phyloP scores from a whole-genome alignment of 1,140 invertebrate genomes.

The Papilio aristodemus region DNA sequence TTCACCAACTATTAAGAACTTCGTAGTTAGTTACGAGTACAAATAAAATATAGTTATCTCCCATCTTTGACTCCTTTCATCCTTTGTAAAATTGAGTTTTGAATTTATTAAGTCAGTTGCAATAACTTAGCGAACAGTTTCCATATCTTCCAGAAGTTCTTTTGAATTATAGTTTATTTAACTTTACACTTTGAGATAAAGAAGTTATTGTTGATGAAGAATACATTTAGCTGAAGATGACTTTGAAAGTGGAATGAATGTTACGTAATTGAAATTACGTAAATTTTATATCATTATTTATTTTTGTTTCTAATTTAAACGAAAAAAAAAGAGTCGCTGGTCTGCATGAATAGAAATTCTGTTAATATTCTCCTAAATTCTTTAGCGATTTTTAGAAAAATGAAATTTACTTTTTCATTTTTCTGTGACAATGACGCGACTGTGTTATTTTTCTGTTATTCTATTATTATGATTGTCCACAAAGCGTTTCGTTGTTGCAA shows the following conservation, averaged over 20 bases:
- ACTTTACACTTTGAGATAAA: constrained; percentile 10
- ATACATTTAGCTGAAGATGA: background rate
- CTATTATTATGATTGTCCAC: too few relatives aligned
- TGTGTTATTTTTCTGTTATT: too few relatives aligned
- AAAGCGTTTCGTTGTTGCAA: too few relatives aligned
- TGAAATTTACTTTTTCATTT: too few relatives aligned
- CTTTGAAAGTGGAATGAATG: background rate
- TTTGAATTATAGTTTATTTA: constrained; percentile 14
- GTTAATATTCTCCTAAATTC: too few relatives aligned
- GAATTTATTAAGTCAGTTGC: constrained; percentile 4
- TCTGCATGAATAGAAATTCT: too few relatives aligned
- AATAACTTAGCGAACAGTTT: background rate
- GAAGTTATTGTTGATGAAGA: background rate
- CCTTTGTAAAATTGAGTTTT: background rate
- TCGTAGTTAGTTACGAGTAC: background rate
- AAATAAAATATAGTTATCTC: constrained; percentile 15
- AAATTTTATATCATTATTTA: too few relatives aligned
- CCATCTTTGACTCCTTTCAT: background rate
- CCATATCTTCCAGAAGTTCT: constrained; percentile 4
- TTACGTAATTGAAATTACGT: background rate
- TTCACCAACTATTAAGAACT: background rate
- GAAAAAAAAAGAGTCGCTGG: too few relatives aligned
- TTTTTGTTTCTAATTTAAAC: too few relatives aligned
- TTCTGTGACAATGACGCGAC: too few relatives aligned
- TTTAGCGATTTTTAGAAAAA: too few relatives aligned